These are phyloP conservation scores for Nomada fabriciana DNA, from an alignment of 2,888 invertebrate species.

Conservation along the genomic window DNA sequence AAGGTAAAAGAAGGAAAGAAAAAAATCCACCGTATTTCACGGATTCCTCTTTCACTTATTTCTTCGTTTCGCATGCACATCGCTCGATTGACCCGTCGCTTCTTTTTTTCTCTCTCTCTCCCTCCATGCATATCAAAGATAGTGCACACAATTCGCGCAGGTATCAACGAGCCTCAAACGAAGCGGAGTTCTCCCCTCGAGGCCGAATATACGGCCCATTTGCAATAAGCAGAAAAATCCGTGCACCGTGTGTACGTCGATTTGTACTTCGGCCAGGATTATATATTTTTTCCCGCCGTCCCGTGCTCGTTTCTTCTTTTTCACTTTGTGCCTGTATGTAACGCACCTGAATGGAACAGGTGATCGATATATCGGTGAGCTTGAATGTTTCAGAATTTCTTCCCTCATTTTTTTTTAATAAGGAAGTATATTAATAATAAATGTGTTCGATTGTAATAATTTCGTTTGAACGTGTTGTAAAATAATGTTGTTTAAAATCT, in stretches of 20 bases:
- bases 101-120: conserved; percentile 12
- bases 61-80: conserved; percentile 37
- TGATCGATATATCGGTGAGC: conserved; percentile 3
- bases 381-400: not conserved
- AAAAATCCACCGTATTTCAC: conserved; percentile 22
- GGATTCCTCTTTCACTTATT: conserved; percentile 30
- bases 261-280: conserved; percentile 13
- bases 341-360: too few species aligned
- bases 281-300: conserved; percentile 5
- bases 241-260: conserved; percentile 17
- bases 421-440: too few species aligned
- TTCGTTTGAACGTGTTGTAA: too few species aligned
- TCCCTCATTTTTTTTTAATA: not conserved
- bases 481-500: too few species aligned
- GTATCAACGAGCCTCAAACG: conserved; percentile 15
- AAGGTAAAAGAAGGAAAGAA: not conserved
- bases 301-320: conserved; percentile 27
- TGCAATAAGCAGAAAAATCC: conserved; percentile 43
- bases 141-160: conserved; percentile 22
- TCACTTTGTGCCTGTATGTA: not conserved
- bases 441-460: too few species aligned
- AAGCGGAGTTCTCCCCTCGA: conserved; percentile 32
- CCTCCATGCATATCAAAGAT: conserved; percentile 39
- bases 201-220: conserved; percentile 38
- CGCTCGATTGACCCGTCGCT: conserved; percentile 33